Percentiles rank a stretch among this genome's conserved stretches.
Conservation (phyloP, 1,140 invertebrate genomes). For the Leptinotarsa undecemlineata region DNA sequence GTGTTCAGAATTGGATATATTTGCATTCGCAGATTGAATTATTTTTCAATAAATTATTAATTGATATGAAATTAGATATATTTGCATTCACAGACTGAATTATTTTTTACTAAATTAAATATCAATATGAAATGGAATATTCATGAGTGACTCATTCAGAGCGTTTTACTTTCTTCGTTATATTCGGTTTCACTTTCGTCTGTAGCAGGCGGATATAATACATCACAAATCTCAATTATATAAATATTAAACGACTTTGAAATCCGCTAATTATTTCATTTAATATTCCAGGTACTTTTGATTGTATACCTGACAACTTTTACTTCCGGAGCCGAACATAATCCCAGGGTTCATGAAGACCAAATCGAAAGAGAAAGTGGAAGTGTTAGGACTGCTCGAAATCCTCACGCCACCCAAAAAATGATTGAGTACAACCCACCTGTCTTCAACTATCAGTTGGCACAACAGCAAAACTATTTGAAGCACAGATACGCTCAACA, state of each 20-base stretch:
- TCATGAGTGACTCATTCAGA: neutral
- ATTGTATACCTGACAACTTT: slow-evolving; percentile 24
- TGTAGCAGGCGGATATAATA: neutral
- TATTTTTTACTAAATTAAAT: too few species aligned
- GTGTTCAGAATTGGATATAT: too few species aligned
- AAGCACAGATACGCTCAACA: slow-evolving; percentile 43
- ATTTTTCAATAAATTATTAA: too few species aligned
- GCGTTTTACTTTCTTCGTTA: neutral
- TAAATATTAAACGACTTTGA: neutral
- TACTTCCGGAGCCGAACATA: slow-evolving; percentile 12
- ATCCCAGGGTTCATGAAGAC: slow-evolving; percentile 43
- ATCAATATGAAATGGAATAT: neutral
- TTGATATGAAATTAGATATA: neutral
- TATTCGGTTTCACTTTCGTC: neutral
- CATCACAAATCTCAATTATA: neutral
- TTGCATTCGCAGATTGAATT: too few species aligned
- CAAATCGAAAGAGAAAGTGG: slow-evolving; percentile 29
- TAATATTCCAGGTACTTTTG: slow-evolving; percentile 30
- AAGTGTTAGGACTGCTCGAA: slow-evolving; percentile 30
- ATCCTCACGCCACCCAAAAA: slow-evolving; percentile 22
- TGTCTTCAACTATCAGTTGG: slow-evolving; percentile 33
- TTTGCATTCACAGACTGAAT: too few species aligned
- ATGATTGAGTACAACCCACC: slow-evolving; percentile 27
- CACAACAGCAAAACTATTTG: slow-evolving; percentile 41
- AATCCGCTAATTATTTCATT: slow-evolving; percentile 12